These are phyloP conservation scores for Entomobrya multifasciata DNA, from an alignment of 2,888 invertebrate genomes.

Conservation along the genomic window DNA sequence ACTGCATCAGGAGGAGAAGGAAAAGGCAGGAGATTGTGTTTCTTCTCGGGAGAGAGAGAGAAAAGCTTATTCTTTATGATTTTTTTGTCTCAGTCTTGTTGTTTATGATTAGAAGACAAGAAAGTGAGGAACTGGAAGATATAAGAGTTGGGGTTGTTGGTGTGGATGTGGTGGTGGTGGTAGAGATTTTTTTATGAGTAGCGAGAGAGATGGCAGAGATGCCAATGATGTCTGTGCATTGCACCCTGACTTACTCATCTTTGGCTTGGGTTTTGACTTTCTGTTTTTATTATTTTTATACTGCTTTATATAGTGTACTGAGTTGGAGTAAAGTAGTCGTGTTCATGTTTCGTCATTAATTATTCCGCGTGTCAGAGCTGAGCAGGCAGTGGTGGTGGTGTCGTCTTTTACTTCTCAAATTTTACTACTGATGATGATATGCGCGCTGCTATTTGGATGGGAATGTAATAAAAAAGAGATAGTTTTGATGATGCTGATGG, in stretches of 20 bases:
- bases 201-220: not conserved
- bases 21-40: not conserved
- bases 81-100: slow-evolving; percentile 29
- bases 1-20: slow-evolving; percentile 55
- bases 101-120: slow-evolving; percentile 52
- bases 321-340: not conserved
- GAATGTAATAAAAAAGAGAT: slow-evolving; percentile 17
- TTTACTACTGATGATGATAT: no score
- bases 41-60: not conserved
- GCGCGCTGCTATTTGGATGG: not conserved
- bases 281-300: not conserved
- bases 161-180: not conserved
- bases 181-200: not conserved
- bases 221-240: not conserved
- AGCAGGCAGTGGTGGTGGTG: no score
- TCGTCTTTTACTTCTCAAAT: not conserved
- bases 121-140: no score
- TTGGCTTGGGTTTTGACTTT: no score
- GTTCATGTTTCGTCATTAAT: slow-evolving; percentile 62
- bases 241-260: slow-evolving; percentile 4
- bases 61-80: no score
- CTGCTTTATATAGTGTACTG: not conserved
- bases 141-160: no score
- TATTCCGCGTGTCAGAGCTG: slow-evolving; percentile 65
- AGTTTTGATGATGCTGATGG: slow-evolving; percentile 5